phyloP scores from a whole-genome alignment of 1,140 invertebrate genomes.

The Paramacrobiotus metropolitanus region DNA sequence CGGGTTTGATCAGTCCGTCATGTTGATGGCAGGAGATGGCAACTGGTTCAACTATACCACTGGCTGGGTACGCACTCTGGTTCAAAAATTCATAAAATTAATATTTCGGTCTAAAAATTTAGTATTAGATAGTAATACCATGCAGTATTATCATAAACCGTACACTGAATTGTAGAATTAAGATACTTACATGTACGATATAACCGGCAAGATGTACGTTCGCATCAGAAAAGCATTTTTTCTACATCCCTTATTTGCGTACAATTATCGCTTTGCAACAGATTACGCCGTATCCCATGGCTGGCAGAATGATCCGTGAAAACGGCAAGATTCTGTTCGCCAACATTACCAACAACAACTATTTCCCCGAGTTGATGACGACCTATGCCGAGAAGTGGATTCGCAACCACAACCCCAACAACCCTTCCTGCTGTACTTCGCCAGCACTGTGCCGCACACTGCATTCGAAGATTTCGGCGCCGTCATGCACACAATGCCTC shows the following conservation, averaged over 20 bases:
- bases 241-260: too few relatives aligned
- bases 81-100: too few relatives aligned
- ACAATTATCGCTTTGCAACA: too few relatives aligned
- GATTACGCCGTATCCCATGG: too few relatives aligned
- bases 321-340: not conserved
- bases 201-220: too few relatives aligned
- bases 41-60: slow-evolving; percentile 55
- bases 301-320: not conserved
- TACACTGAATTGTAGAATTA: too few relatives aligned
- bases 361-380: slow-evolving; percentile 40
- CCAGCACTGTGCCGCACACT: not conserved
- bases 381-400: slow-evolving; percentile 44
- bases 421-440: slow-evolving; percentile 8
- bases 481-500: slow-evolving; percentile 38
- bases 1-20: not conserved
- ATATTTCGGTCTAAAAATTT: too few relatives aligned
- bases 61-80: not conserved
- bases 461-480: not conserved
- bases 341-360: slow-evolving; percentile 7
- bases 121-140: too few relatives aligned
- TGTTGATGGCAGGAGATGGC: not conserved
- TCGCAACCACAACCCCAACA: slow-evolving; percentile 33
- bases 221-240: too few relatives aligned
- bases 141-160: too few relatives aligned
- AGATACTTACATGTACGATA: too few relatives aligned